Evolutionary conservation across 2,113 vertebrate genomes (phyloP).

Genomic region (Cryptotis parvus): DNA sequence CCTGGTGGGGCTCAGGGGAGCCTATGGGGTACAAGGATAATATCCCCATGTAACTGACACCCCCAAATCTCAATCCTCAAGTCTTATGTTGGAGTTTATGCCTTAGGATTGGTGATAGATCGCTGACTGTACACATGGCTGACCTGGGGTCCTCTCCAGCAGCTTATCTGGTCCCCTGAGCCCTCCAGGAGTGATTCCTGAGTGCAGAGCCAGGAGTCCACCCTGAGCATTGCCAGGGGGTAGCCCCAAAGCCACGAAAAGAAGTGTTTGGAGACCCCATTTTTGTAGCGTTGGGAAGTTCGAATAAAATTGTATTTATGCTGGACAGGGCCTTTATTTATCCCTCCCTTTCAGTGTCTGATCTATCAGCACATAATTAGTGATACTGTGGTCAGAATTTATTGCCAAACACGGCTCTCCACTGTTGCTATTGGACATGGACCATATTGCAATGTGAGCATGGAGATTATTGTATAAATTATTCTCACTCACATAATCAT

Average conservation of each 20-base stretch:
- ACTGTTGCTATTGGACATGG: constrained; percentile 71
- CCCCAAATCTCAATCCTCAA: not conserved
- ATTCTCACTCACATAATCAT: constrained; percentile 86
- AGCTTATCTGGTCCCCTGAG: no score
- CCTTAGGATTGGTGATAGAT: no score
- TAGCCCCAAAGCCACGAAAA: no score
- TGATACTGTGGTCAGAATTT: not conserved
- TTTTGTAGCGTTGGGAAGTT: not conserved
- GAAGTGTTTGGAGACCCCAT: not conserved
- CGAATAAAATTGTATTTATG: not conserved
- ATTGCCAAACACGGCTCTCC: not conserved
- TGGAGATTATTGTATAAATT: constrained; percentile 86
- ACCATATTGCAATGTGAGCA: constrained; percentile 71
- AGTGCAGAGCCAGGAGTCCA: no score
- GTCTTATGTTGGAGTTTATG: not conserved
- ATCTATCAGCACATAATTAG: not conserved
- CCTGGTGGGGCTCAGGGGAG: no score
- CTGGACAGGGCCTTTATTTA: constrained; percentile 24
- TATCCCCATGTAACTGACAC: no score
- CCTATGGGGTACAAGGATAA: no score
- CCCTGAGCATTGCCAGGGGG: no score
- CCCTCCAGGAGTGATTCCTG: no score
- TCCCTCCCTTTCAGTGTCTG: not conserved
- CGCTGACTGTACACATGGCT: no score
- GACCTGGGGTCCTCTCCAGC: no score